phyloP scores from a whole-genome alignment of 2,888 invertebrate genomes.

The Norana najaformis region DNA sequence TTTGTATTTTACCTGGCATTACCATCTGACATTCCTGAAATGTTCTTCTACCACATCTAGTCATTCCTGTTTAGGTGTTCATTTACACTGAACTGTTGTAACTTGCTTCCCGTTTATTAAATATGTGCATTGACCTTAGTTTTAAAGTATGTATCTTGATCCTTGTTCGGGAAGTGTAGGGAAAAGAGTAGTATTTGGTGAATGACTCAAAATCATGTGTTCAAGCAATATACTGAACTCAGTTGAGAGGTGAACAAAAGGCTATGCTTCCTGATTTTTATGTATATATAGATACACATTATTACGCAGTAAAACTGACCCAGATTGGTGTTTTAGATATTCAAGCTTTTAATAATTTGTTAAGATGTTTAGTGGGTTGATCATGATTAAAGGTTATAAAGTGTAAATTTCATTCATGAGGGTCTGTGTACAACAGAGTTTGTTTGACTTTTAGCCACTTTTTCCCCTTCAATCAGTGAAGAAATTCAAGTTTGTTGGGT shows the following conservation, averaged over 20 bases:
- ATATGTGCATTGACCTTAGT: too few species aligned
- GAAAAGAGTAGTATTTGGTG: neutral
- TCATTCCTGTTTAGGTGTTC: neutral
- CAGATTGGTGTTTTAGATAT: neutral
- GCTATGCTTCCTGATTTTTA: too few species aligned
- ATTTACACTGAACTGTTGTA: neutral
- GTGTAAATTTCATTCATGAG: too few species aligned
- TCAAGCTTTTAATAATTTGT: neutral
- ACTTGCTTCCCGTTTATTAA: too few species aligned
- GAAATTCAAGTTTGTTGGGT: neutral
- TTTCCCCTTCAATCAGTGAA: neutral
- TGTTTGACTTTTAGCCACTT: neutral
- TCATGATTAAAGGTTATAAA: neutral
- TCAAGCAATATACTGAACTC: neutral
- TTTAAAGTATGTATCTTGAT: too few species aligned
- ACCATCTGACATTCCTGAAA: neutral
- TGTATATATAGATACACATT: too few species aligned
- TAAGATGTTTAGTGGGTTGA: neutral
- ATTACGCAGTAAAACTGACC: too few species aligned
- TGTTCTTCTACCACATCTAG: neutral
- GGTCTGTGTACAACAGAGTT: too few species aligned
- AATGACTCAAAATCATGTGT: constrained; percentile 6
- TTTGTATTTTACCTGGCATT: neutral
- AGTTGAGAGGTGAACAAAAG: too few species aligned
- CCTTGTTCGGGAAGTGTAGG: neutral